These are phyloP conservation scores for Epinotia ramella DNA, from an alignment of 2,888 invertebrate species.

Conservation along the genomic window DNA sequence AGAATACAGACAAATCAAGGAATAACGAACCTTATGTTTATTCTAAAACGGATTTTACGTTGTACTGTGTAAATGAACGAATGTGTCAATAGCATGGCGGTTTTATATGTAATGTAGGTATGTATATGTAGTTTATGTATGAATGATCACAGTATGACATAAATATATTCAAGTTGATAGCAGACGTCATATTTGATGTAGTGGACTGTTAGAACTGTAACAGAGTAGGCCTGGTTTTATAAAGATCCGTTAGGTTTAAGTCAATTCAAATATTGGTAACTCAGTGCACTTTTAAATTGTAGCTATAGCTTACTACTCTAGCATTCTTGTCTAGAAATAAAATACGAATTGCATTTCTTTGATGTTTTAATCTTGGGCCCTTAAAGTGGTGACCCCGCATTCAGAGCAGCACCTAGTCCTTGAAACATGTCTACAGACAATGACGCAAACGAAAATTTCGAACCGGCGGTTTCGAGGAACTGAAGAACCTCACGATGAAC, in stretches of 20 bases:
- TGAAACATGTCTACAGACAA: too few relatives aligned
- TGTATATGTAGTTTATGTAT: neutral
- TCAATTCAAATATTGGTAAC: neutral
- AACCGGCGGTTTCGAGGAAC: too few relatives aligned
- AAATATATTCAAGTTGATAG: neutral
- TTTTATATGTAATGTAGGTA: neutral
- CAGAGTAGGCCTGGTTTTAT: neutral
- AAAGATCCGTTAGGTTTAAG: neutral
- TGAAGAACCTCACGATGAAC: too few relatives aligned
- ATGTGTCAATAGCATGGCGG: neutral
- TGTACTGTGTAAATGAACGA: neutral
- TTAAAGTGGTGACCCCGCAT: too few relatives aligned
- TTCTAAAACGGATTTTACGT: neutral
- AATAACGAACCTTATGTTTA: conserved; percentile 7
- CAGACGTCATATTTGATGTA: conserved; percentile 6
- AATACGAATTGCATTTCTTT: too few relatives aligned
- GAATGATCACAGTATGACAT: neutral
- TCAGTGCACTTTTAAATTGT: neutral
- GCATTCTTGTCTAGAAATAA: too few relatives aligned
- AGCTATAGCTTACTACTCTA: too few relatives aligned
- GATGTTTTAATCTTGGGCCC: too few relatives aligned
- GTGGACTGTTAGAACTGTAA: neutral
- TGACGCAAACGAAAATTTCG: too few relatives aligned
- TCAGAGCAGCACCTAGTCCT: too few relatives aligned
- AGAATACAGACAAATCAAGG: conserved; percentile 13